phyloP scores from a whole-genome alignment of 2,888 invertebrate genomes.

The Serripes groenlandicus region DNA sequence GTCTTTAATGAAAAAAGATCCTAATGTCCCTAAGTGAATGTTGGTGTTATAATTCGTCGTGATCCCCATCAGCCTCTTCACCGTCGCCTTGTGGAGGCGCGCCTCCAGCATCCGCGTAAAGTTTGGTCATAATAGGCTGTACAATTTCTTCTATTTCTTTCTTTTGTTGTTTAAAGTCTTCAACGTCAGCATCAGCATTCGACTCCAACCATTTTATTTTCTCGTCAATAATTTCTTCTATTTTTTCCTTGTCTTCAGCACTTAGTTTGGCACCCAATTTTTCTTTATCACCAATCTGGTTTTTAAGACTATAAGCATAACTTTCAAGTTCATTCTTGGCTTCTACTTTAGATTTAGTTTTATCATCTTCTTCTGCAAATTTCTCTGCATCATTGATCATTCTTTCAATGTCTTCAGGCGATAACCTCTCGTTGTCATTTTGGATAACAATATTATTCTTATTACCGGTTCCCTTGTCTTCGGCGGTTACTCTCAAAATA shows the following conservation, averaged over 20 bases:
- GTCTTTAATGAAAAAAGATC: constrained; percentile 11
- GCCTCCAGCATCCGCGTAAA: constrained; percentile 93
- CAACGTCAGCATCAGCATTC: constrained; percentile 96
- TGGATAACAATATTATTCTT: constrained; percentile 99
- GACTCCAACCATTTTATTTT: constrained; percentile 99
- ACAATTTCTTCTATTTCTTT: constrained; percentile 97
- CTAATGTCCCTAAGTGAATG: not conserved
- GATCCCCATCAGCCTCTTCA: constrained; percentile 49
- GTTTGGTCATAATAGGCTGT: constrained; percentile 97
- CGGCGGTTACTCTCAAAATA: constrained; percentile 92
- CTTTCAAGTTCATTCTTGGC: constrained; percentile 97
- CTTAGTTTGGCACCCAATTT: constrained; percentile 96
- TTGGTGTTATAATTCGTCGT: constrained; percentile 62
- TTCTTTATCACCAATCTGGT: constrained; percentile 98
- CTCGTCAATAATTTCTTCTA: constrained; percentile 97
- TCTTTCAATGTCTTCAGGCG: constrained; percentile 98
- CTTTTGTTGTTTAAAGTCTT: constrained; percentile 97
- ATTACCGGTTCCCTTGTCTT: constrained; percentile 99
- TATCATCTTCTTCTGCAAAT: constrained; percentile 99
- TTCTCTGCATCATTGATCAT: constrained; percentile 99
- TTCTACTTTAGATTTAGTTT: constrained; percentile 93
- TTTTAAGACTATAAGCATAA: constrained; percentile 98
- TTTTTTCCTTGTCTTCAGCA: constrained; percentile 96
- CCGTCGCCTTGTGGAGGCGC: constrained; percentile 44
- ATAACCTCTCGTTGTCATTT: constrained; percentile 98